These are phyloP conservation scores for Colletes collaris DNA, from an alignment of 2,888 invertebrate species.

Conservation along the genomic window DNA sequence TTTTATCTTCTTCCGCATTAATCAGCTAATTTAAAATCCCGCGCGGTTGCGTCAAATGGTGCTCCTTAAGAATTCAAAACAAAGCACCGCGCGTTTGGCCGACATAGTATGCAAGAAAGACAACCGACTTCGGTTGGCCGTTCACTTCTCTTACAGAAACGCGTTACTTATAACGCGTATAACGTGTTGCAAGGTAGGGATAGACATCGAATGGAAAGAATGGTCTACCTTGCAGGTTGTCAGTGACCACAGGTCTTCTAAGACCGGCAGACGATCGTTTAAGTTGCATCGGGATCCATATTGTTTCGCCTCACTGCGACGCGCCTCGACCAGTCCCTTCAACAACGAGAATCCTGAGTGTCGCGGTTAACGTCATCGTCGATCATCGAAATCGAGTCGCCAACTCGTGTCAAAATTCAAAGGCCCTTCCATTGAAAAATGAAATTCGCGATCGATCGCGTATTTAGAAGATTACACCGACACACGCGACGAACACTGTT, in stretches of 20 bases:
- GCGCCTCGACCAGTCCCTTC: too few relatives aligned
- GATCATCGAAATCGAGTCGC: too few relatives aligned
- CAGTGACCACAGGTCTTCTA: slow-evolving; percentile 48
- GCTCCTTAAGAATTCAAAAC: too few relatives aligned
- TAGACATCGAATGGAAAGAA: slow-evolving; percentile 44
- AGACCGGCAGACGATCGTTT: slow-evolving; percentile 34
- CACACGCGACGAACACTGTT: not conserved
- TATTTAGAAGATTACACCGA: not conserved
- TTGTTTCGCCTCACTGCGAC: too few relatives aligned
- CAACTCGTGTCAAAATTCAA: too few relatives aligned
- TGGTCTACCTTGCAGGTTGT: slow-evolving; percentile 39
- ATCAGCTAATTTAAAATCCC: too few relatives aligned
- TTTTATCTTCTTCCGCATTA: too few relatives aligned
- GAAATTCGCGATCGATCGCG: not conserved
- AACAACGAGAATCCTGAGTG: too few relatives aligned
- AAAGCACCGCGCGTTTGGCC: not conserved
- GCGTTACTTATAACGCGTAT: slow-evolving; percentile 30
- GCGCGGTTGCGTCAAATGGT: too few relatives aligned
- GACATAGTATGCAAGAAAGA: not conserved
- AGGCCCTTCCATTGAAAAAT: too few relatives aligned
- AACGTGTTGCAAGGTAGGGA: slow-evolving; percentile 49
- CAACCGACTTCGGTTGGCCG: not conserved
- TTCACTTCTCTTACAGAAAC: slow-evolving; percentile 4
- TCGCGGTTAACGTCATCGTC: too few relatives aligned
- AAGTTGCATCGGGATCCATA: not conserved